Conservation (phyloP, 2,888 invertebrate genomes). For the Smittia aterrima region DNA sequence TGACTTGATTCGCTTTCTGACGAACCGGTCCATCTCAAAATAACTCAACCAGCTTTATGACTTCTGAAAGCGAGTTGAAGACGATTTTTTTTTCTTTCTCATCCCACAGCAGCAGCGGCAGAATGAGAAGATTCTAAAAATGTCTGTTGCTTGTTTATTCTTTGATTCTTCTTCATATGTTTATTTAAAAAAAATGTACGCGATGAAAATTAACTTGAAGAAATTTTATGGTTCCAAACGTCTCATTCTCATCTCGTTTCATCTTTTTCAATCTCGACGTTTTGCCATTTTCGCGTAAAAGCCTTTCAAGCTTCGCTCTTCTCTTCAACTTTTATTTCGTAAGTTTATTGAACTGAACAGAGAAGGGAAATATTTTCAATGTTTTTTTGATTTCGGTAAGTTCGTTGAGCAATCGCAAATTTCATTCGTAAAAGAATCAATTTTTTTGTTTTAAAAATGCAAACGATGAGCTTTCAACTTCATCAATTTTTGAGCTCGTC, state of each 20-base stretch:
- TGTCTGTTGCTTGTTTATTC: slow-evolving; percentile 14
- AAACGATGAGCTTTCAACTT: no score
- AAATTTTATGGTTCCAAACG: slow-evolving; percentile 1
- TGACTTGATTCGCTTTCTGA: not conserved
- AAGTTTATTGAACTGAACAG: slow-evolving; percentile 23
- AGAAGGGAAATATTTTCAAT: not conserved
- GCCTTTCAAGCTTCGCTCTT: not conserved
- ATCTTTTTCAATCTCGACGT: not conserved
- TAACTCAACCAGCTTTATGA: not conserved
- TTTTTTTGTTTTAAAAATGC: no score
- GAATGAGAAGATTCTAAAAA: not conserved
- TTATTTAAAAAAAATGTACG: slow-evolving; percentile 1
- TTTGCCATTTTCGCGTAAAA: not conserved
- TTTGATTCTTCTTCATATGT: not conserved
- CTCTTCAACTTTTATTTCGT: not conserved
- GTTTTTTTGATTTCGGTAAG: no score
- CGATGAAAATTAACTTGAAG: slow-evolving; percentile 13
- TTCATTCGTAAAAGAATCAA: no score
- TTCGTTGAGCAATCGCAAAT: no score
- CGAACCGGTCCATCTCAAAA: not conserved
- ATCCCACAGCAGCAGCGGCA: not conserved
- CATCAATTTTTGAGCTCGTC: no score
- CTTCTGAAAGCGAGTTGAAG: not conserved
- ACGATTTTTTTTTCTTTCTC: no score
- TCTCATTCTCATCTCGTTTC: not conserved